Conservation (phyloP, 2,113 vertebrate genomes). For the Vanacampus margaritifer region DNA sequence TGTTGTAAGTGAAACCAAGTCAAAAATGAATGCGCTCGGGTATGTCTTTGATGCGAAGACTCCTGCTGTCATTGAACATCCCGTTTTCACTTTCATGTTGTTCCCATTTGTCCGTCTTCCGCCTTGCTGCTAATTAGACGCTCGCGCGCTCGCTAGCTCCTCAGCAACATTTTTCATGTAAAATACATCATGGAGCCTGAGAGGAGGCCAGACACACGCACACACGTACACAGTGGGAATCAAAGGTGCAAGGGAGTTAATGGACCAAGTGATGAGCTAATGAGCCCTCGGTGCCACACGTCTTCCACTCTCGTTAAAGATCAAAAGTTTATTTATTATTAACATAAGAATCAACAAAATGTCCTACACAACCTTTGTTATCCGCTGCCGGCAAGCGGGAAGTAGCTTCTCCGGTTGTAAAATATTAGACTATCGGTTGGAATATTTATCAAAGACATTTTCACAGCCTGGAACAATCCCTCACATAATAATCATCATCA, state of each 20-base stretch:
- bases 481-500: not conserved
- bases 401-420: not conserved
- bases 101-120: constrained; percentile 7
- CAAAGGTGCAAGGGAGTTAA: constrained; percentile 3
- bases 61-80: constrained; percentile 32
- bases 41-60: constrained; percentile 11
- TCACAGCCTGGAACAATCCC: not conserved
- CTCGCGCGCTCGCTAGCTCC: not conserved
- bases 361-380: not conserved
- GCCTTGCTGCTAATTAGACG: constrained; percentile 36
- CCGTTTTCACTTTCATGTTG: constrained; percentile 27
- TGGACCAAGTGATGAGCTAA: constrained; percentile 1
- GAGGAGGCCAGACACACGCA: constrained; percentile 1
- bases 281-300: not conserved
- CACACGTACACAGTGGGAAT: not conserved
- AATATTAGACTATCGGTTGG: not conserved
- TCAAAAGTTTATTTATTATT: not conserved
- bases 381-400: not conserved
- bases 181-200: constrained; percentile 25
- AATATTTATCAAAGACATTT: not conserved
- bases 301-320: not conserved
- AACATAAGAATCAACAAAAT: not conserved
- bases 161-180: not conserved
- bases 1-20: not conserved
- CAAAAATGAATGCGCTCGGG: not conserved